These are phyloP conservation scores for Eolophus roseicapilla DNA, from an alignment of 2,113 vertebrate genomes.

Conservation along the genomic window DNA sequence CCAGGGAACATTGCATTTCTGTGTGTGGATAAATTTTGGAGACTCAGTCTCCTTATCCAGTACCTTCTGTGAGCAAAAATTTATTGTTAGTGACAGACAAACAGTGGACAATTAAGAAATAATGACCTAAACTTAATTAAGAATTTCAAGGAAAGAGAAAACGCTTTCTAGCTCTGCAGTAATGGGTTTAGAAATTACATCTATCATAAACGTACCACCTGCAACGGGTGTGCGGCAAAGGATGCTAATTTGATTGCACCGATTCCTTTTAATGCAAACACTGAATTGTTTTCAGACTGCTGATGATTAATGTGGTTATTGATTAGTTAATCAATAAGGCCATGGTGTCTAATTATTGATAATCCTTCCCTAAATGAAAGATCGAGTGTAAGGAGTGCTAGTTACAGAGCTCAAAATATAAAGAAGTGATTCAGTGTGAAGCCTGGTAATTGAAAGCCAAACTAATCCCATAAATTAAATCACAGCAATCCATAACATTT, in stretches of 20 bases:
- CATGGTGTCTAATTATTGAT: slow-evolving; percentile 84
- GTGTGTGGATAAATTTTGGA: background rate
- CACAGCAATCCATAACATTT: slow-evolving; percentile 81
- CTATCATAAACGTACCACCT: background rate
- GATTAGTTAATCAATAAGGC: slow-evolving; percentile 81
- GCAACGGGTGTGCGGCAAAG: slow-evolving; percentile 2
- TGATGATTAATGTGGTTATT: slow-evolving; percentile 81
- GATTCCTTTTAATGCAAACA: slow-evolving; percentile 74
- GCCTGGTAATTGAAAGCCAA: slow-evolving; percentile 83
- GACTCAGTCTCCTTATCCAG: background rate
- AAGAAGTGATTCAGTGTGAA: slow-evolving; percentile 82
- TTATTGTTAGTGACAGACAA: background rate
- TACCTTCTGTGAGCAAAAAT: background rate
- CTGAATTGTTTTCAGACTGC: slow-evolving; percentile 76
- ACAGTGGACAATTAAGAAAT: background rate
- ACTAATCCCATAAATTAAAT: slow-evolving; percentile 84
- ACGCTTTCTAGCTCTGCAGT: background rate
- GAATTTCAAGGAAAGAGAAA: background rate
- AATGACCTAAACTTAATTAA: background rate
- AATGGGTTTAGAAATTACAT: background rate
- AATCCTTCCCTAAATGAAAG: slow-evolving; percentile 83
- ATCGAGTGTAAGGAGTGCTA: slow-evolving; percentile 76
- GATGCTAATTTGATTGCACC: slow-evolving; percentile 67
- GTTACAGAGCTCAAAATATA: slow-evolving; percentile 76
- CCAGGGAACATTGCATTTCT: background rate